Evolutionary conservation across 2,888 invertebrate species (phyloP), one percentile per base, ranked within the genome.

Genomic region (Thera britannica): DNA sequence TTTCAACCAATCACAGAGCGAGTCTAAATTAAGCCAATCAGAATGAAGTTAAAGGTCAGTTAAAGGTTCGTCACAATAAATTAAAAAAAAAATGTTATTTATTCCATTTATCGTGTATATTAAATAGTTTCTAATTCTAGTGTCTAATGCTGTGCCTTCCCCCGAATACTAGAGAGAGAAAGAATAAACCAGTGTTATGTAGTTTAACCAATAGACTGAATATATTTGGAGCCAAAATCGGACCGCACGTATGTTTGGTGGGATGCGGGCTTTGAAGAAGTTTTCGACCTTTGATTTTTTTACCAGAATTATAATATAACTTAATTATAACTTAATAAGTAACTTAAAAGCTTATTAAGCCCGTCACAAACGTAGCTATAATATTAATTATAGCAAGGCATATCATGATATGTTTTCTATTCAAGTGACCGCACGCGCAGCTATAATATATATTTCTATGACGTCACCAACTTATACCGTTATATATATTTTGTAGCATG

Each of bases 181-280:
- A 51, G 38, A n/a, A 4, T 59, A 6, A 56, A 59, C 66, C 69
- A 70, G 59, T 66, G 69, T 66, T 65, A 54, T 64, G 58, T 51
- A 51, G 61, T n/a, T 52, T 2, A 64, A 58, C 3, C 54, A 54
- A 69, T 62, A 56, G 65, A 63, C 54, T 65, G 61, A 65, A 51
- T 62, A 60, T 71, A 67, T 58, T 52, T 71, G 68, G 68, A 74
- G 74, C 74, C 74, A 74, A 72, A 74, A 74, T 74, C 74, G 74
- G 72, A 71, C 74, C 76, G 73, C 68, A 68, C 65, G 41, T 70
- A 59, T 64, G 66, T 68, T 67, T 74, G 75, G 75, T 77, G 78
- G 77, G 74, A 46, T 34, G 67, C 67, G 11, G 57, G 83, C 80
- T 79, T 75, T 7, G 44, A 49, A 56, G 34, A 6, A 56, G 44